Evolutionary conservation across 1,140 invertebrate species (phyloP).

Genomic region (Apolygus lucorum): DNA sequence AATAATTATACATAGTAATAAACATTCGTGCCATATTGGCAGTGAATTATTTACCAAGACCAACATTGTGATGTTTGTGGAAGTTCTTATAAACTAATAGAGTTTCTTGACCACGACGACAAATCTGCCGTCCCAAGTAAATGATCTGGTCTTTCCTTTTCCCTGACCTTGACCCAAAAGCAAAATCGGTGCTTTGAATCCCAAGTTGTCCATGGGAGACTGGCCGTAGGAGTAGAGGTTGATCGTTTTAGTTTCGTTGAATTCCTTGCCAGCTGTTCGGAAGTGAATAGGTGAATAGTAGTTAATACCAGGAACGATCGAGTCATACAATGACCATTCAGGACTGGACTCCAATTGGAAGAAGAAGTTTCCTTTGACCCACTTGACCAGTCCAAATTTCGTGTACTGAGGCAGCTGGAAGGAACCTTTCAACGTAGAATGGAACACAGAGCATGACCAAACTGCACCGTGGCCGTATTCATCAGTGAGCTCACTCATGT

Average conservation of each 20-base stretch:
- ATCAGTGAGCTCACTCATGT: neutral
- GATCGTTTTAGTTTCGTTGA: neutral
- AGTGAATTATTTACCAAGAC: too few species aligned
- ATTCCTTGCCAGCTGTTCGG: neutral
- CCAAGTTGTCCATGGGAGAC: neutral
- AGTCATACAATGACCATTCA: slow-evolving; percentile 1
- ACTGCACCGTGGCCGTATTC: slow-evolving; percentile 26
- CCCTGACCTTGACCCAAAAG: neutral
- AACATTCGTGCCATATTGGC: too few species aligned
- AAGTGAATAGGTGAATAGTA: slow-evolving; percentile 18
- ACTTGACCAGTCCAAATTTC: slow-evolving; percentile 23
- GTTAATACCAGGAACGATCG: slow-evolving; percentile 10
- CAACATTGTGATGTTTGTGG: too few species aligned
- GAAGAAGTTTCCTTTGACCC: slow-evolving; percentile 26
- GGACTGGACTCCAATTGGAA: slow-evolving; percentile 18
- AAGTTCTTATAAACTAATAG: too few species aligned
- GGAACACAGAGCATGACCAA: slow-evolving; percentile 26
- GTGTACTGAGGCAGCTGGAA: slow-evolving; percentile 28
- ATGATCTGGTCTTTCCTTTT: slow-evolving; percentile 13
- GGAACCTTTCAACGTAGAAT: slow-evolving; percentile 22
- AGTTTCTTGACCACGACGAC: slow-evolving; percentile 15
- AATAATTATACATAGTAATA: too few species aligned
- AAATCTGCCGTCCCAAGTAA: slow-evolving; percentile 14
- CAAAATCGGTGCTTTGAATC: neutral
- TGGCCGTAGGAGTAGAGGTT: neutral